A percentile compares a stretch with the other conserved stretches of the same genome.
phyloP scores from a whole-genome alignment of 2,113 vertebrate genomes.

The Calyptomena viridis region DNA sequence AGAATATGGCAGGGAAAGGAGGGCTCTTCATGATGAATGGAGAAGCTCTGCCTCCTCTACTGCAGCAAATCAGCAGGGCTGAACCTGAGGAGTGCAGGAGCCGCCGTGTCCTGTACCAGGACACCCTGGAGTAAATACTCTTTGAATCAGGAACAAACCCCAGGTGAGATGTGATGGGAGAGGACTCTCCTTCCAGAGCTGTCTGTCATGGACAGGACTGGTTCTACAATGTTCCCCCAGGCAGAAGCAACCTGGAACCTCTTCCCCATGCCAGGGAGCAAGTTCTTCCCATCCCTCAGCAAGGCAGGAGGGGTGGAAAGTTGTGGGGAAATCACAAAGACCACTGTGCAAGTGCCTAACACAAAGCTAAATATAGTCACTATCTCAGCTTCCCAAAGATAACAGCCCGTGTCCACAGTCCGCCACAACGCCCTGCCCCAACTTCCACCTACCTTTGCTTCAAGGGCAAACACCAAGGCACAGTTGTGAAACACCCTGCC shows the following conservation, averaged over 20 bases:
- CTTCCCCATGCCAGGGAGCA: not conserved
- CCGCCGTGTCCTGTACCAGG: not conserved
- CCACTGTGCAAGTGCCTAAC: not conserved
- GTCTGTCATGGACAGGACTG: not conserved
- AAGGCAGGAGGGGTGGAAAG: not conserved
- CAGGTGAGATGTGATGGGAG: not conserved
- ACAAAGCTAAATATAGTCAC: constrained; percentile 45
- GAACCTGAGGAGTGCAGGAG: not conserved
- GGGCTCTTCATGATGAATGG: accelerated
- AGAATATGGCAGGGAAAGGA: not conserved
- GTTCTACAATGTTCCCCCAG: not conserved
- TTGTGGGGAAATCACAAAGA: constrained; percentile 6
- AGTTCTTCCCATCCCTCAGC: not conserved
- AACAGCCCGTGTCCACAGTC: constrained; percentile 23
- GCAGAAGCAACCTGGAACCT: not conserved
- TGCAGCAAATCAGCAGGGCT: not conserved
- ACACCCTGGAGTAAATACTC: not conserved
- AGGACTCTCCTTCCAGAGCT: not conserved
- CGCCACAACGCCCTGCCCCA: not conserved
- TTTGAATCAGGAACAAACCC: not conserved
- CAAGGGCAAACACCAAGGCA: not conserved
- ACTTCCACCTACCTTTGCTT: constrained; percentile 46
- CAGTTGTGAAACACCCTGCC: not conserved
- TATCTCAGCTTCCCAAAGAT: constrained; percentile 24
- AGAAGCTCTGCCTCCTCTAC: not conserved